Conservation (phyloP, 2,113 vertebrate species). For the Crotalus viridis region DNA sequence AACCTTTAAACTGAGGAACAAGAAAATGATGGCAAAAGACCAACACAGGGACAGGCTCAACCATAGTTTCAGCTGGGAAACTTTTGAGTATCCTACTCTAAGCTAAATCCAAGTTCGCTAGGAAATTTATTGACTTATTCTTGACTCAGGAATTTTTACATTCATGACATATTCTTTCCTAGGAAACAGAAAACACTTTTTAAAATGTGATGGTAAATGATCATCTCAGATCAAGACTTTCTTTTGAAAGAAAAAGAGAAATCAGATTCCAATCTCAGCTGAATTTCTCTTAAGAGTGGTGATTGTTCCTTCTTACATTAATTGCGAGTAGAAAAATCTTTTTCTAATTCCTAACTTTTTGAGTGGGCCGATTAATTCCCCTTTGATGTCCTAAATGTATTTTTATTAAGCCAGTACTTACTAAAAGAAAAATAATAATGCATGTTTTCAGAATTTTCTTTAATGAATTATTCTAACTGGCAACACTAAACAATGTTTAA, state of each 20-base stretch:
- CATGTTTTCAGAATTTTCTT: neutral
- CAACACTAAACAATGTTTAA: conserved; percentile 40
- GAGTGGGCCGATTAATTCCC: neutral
- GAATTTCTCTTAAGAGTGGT: neutral
- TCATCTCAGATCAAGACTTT: neutral
- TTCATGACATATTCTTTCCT: neutral
- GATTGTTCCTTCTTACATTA: neutral
- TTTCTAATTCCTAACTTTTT: neutral
- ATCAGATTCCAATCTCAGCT: neutral
- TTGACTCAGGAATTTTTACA: neutral
- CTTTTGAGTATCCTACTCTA: neutral
- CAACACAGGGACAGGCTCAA: neutral
- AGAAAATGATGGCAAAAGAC: neutral
- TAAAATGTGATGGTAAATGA: neutral
- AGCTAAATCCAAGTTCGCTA: neutral
- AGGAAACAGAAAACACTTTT: neutral
- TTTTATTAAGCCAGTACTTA: accelerated
- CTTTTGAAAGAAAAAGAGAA: neutral
- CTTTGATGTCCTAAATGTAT: neutral
- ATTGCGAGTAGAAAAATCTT: neutral
- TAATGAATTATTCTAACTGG: neutral
- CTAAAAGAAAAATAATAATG: neutral
- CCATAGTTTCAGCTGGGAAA: neutral
- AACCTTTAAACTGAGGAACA: neutral
- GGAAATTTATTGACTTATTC: neutral